Evolutionary conservation across 2,113 vertebrate genomes (phyloP).

Genomic region (Sterrhoptilus dennistouni): DNA sequence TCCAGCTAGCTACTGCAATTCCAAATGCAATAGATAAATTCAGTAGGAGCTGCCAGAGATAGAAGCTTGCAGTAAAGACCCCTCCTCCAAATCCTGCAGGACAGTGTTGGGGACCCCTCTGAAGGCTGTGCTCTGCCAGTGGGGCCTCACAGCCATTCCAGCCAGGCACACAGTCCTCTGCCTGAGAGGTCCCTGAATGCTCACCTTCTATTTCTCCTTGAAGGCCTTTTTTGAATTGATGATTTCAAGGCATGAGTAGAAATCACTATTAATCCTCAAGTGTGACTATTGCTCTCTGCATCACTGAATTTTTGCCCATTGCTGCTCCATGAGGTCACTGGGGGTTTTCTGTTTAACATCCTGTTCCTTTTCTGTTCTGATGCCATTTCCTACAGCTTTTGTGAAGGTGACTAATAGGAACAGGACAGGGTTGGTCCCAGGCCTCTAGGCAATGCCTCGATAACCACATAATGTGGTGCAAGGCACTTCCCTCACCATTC

Average conservation of each 20-base stretch:
- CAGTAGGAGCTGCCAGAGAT: neutral
- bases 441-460: neutral
- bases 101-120: neutral
- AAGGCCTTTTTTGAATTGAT: neutral
- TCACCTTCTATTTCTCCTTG: neutral
- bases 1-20: neutral
- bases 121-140: neutral
- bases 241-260: neutral
- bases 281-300: neutral
- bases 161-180: neutral
- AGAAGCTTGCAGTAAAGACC: neutral
- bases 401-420: slow-evolving; percentile 5
- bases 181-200: neutral
- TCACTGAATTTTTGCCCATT: neutral
- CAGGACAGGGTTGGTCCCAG: neutral
- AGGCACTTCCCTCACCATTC: neutral
- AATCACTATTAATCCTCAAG: neutral
- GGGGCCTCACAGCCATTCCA: neutral
- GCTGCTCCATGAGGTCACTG: neutral
- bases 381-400: neutral
- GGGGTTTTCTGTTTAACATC: neutral
- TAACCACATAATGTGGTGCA: neutral
- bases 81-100: neutral
- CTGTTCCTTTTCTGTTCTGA: neutral
- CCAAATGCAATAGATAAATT: neutral